Base-by-base conservation (phyloP, 1,140 invertebrate genomes). In the Drosophila burlai region DNA sequence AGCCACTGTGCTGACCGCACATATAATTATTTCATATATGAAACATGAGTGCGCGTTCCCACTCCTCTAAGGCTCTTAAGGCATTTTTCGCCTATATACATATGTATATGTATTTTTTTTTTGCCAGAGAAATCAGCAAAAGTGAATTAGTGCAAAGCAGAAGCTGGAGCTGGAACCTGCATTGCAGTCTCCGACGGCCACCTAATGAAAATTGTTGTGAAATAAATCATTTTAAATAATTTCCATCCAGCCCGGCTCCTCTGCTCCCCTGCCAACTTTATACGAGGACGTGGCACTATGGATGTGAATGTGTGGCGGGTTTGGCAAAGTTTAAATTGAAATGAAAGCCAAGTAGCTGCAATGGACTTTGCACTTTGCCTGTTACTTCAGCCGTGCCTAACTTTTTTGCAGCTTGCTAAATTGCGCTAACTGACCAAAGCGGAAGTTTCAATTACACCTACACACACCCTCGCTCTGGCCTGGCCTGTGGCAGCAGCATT, bases 171-270 rank as follows among this genome's bases (percentile, higher is more conserved):
- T 34, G 15, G 40, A n/a, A 72, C 75, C 85, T 90, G 85, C 85
- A 90, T 64, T 89, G 84, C 84, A 89, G 84, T 79, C 54, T 79
- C 54, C 21, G 36, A 38, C 68, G 73, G 68, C 68, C 62, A 76
- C 69, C 84, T 89, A 89, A 89, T 89, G 85, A 89, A 89, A 89
- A 89, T 81, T 89, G 84, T 89, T 89, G 81, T 84, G 85, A 90
- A 90, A 90, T 89, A 90, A 89, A 89, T 89, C 85, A 89, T 89
- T 87, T 87, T 79, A 89, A 87, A 87, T 87, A 87, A 89, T 89
- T 89, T 81, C 75, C 77, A 84, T 77, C 87, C 77, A 52, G 50
- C 68, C 77, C 0, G 34, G 18, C 11, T 21, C 38, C n/a, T 21
- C 43, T 40, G 18, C 11, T 21, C 38, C n/a, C n/a, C 43, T 40